Evolutionary conservation across 2,888 invertebrate species (phyloP), one percentile per base, ranked within the genome.

Genomic region (Hermodice carunculata): DNA sequence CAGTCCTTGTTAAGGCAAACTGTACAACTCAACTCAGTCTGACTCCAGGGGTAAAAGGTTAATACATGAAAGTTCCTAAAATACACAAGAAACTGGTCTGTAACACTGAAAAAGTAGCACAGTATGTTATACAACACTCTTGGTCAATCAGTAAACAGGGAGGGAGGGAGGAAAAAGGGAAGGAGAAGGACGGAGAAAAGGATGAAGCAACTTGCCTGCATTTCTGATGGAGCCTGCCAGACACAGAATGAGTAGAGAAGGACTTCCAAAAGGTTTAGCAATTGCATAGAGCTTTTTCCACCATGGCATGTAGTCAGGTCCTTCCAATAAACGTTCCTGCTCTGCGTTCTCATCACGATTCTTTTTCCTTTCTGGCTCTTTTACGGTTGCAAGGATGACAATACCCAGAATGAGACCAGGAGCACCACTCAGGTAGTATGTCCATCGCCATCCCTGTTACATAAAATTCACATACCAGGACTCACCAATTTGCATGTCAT

Each of bases 401-500:
- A 82, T 34, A 1, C 83, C 85, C 0, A 86, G 61, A 3, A 81
- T 63, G 1, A 86, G 65, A 5, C 86, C 87, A n/a, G 86, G 84
- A 6, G 85, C 77, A 3, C 84, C 87, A 26, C 85, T 79, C 11
- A 87, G 73, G 62, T 81, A 81, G 65, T 83, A 87, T 0, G 84
- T 78, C 86, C 86, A 86, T 52, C 86, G 70, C 87, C 87, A 87
- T 1, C 86, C 85, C 86, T 85, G 76, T 24, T 73, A 40, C 22
- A n/a, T n/a, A n/a, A n/a, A n/a, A n/a, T n/a, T n/a, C n/a, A n/a
- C n/a, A n/a, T n/a, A 19, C 17, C 40, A n/a, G n/a, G 26, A 37
- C 5, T 53, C 28, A 2, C 28, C 17, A 40, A 53, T 19, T n/a
- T n/a, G n/a, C n/a, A n/a, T n/a, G n/a, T n/a, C n/a, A n/a, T n/a